These are phyloP conservation scores for Drosophila nikananu DNA, from an alignment of 1,140 invertebrate species.

Conservation along the genomic window DNA sequence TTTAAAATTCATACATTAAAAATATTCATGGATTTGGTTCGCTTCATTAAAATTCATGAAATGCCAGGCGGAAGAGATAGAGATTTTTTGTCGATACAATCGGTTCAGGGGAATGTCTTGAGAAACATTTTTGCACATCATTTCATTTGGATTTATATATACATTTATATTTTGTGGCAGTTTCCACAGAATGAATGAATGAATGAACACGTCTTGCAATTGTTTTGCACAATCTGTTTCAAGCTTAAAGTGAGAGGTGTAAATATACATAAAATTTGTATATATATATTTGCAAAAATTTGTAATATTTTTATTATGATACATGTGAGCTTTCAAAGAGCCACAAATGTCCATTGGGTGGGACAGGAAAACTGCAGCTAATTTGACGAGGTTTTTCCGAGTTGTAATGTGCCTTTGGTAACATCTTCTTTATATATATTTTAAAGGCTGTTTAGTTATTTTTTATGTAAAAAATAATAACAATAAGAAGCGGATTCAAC, in stretches of 20 bases:
- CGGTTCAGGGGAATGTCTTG: conserved; percentile 31
- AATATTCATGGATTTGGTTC: conserved; percentile 9
- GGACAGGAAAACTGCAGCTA: conserved; percentile 2
- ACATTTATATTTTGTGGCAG: conserved; percentile 5
- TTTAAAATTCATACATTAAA: neutral
- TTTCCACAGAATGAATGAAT: conserved; percentile 12
- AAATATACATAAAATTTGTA: neutral
- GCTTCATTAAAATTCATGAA: conserved; percentile 30
- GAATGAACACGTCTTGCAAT: conserved; percentile 4
- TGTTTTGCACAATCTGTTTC: neutral
- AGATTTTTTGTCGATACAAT: conserved; percentile 11
- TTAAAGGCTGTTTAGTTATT: neutral
- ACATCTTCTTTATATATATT: neutral
- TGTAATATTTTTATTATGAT: neutral
- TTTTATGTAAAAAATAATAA: neutral
- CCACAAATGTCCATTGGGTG: neutral
- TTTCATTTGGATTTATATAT: conserved; percentile 16
- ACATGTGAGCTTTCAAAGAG: neutral
- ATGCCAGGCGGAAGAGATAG: conserved; percentile 13
- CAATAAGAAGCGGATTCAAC: neutral
- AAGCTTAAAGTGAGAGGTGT: neutral
- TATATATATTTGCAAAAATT: neutral
- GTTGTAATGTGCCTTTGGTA: neutral
- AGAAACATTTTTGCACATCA: conserved; percentile 26
- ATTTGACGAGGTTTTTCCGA: neutral